These are phyloP conservation scores for Mastomys coucha DNA, from an alignment of 2,113 vertebrate genomes.

Conservation along the genomic window DNA sequence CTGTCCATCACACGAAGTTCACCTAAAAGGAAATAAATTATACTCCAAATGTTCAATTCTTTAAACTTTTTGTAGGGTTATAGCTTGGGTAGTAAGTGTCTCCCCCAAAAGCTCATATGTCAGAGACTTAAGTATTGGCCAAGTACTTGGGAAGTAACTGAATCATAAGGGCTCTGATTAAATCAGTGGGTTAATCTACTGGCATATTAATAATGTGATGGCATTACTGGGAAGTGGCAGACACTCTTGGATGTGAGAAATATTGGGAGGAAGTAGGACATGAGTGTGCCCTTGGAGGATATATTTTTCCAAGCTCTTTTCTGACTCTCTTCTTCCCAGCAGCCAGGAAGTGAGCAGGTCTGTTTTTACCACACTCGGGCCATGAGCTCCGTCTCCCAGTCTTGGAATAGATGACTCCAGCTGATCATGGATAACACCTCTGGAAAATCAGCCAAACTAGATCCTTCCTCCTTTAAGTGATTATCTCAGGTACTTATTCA, in stretches of 20 bases:
- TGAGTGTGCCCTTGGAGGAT: neutral
- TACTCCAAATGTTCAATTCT: neutral
- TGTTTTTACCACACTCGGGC: neutral
- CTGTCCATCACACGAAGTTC: neutral
- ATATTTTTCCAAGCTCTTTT: neutral
- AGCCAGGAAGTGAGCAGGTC: neutral
- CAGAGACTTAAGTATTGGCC: neutral
- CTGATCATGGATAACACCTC: neutral
- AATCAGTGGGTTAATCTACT: neutral
- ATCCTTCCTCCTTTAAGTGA: neutral
- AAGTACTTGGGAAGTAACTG: neutral
- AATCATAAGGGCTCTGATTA: neutral
- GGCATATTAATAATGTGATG: neutral
- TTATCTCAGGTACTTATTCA: neutral
- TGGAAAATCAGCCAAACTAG: neutral
- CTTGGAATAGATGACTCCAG: neutral
- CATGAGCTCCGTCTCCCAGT: neutral
- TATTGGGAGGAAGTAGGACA: neutral
- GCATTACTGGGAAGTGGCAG: neutral
- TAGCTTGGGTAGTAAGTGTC: neutral
- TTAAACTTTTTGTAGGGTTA: neutral
- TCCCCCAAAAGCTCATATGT: neutral
- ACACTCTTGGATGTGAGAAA: neutral
- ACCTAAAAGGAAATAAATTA: slow-evolving; percentile 37
- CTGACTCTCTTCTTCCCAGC: neutral